Conservation (phyloP, 2,888 invertebrate genomes). For the Cynaeus angustus region DNA sequence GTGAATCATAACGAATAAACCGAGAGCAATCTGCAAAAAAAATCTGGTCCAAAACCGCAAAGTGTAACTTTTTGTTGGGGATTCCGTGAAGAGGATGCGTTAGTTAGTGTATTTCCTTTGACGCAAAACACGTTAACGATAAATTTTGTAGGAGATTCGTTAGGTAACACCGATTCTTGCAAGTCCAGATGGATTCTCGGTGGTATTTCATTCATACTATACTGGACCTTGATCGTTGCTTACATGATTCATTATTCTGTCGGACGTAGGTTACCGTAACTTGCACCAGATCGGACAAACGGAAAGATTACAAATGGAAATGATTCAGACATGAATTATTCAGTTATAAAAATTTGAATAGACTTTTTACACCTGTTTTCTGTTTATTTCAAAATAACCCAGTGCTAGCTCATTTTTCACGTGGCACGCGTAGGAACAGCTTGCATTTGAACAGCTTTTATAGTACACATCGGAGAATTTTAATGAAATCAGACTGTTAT, state of each 20-base stretch:
- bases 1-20: conserved; percentile 37
- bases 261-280: conserved; percentile 45
- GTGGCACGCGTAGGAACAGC: conserved; percentile 37
- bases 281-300: conserved; percentile 40
- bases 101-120: conserved; percentile 42
- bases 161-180: conserved; percentile 39
- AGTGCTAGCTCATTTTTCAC: conserved; percentile 26
- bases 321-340: conserved; percentile 46
- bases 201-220: conserved; percentile 45
- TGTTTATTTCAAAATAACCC: conserved; percentile 10
- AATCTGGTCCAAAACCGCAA: conserved; percentile 42
- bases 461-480: conserved; percentile 38
- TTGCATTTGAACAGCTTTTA: conserved; percentile 33
- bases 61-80: conserved; percentile 17
- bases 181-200: conserved; percentile 40
- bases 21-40: conserved; percentile 17
- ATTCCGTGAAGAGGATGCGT: conserved; percentile 36
- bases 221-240: conserved; percentile 44
- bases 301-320: conserved; percentile 36
- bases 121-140: conserved; percentile 39
- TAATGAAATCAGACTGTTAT: conserved; percentile 31
- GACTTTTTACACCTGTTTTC: conserved; percentile 34
- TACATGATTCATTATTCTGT: conserved; percentile 46
- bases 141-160: conserved; percentile 25
- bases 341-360: conserved; percentile 43